Evolutionary conservation across 2,888 invertebrate species (phyloP), one percentile per base, ranked within the genome.

Genomic region (Eupithecia insigniata): DNA sequence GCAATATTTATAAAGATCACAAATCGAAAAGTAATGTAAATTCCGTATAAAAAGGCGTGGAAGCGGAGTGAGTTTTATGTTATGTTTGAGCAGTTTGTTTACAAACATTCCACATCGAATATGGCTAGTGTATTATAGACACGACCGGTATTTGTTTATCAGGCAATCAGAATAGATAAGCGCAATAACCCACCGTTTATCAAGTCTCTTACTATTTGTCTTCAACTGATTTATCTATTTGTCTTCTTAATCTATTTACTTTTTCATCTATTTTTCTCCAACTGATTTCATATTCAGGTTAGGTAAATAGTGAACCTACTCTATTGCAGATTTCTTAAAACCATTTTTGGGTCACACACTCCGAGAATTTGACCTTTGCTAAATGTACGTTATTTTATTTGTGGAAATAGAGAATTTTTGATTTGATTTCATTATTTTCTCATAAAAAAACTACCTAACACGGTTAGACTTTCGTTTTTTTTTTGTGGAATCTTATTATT

Each of bases 221-320:
- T 55, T 1, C 26, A 26, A 55, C 55, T 55, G 55, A 55, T 55
- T 26, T 55, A n/a, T n/a, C n/a, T n/a, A n/a, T n/a, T n/a, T n/a
- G n/a, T n/a, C n/a, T n/a, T n/a, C n/a, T n/a, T n/a, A n/a, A n/a
- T n/a, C n/a, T n/a, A n/a, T n/a, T n/a, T n/a, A n/a, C n/a, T n/a
- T n/a, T n/a, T n/a, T n/a, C n/a, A 43, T 43, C 43, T n/a, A 43
- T 18, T 43, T 43, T 6, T 55, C 55, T 55, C 4, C 26, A 26
- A 55, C 55, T 55, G 55, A 55, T 55, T 26, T 55, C n/a, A 22
- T 55, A 26, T 12, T 55, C 22, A 55, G 55, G 55, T 55, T 55
- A 26, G 12, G 55, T 55, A 55, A 55, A 55, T 55, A 55, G 55
- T 26, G 26, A 26, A 10, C 2, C 12, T 4, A 26, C 12, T 12